A percentile compares a stretch with the other conserved stretches of the same genome.
These are phyloP conservation scores for Porites cylindrica DNA, from an alignment of 92 coral and sea anemone genomes.

Conservation along the genomic window DNA sequence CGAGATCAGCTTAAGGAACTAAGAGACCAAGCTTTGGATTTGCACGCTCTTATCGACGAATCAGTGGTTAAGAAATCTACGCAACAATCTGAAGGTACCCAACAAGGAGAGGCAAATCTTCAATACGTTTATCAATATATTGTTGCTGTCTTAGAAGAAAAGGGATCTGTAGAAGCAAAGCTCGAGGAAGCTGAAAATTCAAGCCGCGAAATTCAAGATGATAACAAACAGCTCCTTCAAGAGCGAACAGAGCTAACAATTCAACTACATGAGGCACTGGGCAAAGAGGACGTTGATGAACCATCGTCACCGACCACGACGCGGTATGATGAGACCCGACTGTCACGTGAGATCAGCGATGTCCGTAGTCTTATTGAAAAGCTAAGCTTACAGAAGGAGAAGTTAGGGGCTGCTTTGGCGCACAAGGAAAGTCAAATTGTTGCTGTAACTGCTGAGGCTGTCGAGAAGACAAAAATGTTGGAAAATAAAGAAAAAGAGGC, in stretches of 20 bases:
- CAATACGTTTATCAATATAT: slow-evolving; percentile 20
- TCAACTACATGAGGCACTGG: slow-evolving; percentile 84
- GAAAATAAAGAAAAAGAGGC: slow-evolving; percentile 51
- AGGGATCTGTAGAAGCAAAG: slow-evolving; percentile 4
- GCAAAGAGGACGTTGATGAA: slow-evolving; percentile 55
- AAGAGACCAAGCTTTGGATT: slow-evolving; percentile 29
- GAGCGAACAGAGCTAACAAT: slow-evolving; percentile 83
- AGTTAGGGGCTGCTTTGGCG: slow-evolving; percentile 51
- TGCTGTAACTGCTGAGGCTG: slow-evolving; percentile 43
- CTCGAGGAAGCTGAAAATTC: slow-evolving; percentile 37
- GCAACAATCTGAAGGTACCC: not conserved
- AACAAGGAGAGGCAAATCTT: not conserved
- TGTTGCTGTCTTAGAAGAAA: slow-evolving; percentile 26
- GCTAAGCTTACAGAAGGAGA: slow-evolving; percentile 40
- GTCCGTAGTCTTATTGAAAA: slow-evolving; percentile 47
- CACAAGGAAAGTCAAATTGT: slow-evolving; percentile 47
- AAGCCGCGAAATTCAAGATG: slow-evolving; percentile 44
- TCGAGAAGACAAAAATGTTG: slow-evolving; percentile 31
- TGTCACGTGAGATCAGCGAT: slow-evolving; percentile 47
- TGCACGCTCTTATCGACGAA: slow-evolving; percentile 14
- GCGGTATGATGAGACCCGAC: slow-evolving; percentile 30
- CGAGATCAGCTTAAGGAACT: slow-evolving; percentile 26
- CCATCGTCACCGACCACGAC: not conserved
- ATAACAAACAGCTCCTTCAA: slow-evolving; percentile 74
- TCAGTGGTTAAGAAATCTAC: not conserved